These are phyloP conservation scores for Astreopora myriophthalma DNA, from an alignment of 64 coral and sea anemone genomes.

Conservation along the genomic window DNA sequence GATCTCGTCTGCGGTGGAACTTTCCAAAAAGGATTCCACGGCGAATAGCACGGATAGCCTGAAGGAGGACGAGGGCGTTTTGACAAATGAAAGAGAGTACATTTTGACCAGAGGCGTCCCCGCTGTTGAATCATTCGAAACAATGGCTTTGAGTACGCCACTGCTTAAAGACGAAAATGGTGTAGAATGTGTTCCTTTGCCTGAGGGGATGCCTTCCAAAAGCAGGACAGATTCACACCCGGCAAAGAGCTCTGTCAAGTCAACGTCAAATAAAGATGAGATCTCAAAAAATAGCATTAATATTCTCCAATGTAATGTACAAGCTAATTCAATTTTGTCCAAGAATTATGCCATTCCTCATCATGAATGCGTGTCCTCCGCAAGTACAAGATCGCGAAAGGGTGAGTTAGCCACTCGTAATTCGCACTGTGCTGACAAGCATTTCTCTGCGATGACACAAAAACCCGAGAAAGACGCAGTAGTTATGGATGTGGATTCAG, in stretches of 20 bases:
- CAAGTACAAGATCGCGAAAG: not conserved
- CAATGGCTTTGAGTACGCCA: not conserved
- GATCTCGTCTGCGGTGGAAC: not conserved
- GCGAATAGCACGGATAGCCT: not conserved
- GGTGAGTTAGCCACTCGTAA: not conserved
- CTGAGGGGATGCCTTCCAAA: not conserved
- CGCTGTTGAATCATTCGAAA: not conserved
- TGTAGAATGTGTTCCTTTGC: not conserved
- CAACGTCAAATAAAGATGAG: no score
- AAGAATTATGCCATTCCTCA: not conserved
- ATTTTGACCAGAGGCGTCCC: not conserved
- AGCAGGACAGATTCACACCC: not conserved
- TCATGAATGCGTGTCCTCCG: no score
- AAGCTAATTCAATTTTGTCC: not conserved
- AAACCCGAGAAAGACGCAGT: not conserved
- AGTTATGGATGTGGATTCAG: not conserved
- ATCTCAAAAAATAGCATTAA: not conserved
- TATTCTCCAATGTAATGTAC: not conserved
- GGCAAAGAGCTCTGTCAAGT: not conserved
- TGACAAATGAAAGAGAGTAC: not conserved
- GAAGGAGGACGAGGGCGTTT: not conserved
- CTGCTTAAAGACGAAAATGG: not conserved
- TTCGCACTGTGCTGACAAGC: not conserved
- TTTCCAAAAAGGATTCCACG: not conserved
- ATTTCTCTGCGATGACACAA: not conserved